phyloP scores from a whole-genome alignment of 2,797 vertebrate species.

The Cirrhinus mrigala region DNA sequence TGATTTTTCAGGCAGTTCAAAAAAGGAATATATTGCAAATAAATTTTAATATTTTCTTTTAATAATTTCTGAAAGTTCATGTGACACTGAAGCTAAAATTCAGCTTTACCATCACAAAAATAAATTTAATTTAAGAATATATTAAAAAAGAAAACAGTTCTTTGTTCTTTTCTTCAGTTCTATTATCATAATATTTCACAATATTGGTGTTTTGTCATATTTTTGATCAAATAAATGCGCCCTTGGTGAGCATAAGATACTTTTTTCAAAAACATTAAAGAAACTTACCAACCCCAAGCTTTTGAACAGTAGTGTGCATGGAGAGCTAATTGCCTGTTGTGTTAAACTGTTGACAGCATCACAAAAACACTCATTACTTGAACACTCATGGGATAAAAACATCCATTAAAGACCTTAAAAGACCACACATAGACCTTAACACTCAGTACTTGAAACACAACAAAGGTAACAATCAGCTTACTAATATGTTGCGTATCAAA shows the following conservation, averaged over 20 bases:
- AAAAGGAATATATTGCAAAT: too few species aligned
- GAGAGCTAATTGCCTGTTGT: not conserved
- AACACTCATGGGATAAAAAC: not conserved
- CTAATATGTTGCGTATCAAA: not conserved
- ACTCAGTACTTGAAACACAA: not conserved
- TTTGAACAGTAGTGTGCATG: not conserved
- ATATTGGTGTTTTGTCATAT: not conserved
- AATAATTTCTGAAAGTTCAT: too few species aligned
- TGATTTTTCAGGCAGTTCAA: too few species aligned
- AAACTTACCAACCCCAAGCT: not conserved
- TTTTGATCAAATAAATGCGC: not conserved
- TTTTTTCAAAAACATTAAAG: not conserved
- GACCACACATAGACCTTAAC: not conserved
- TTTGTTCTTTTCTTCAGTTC: too few species aligned
- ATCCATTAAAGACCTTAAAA: constrained; percentile 10
- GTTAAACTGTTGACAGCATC: not conserved
- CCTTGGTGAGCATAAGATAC: not conserved
- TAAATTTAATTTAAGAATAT: not conserved
- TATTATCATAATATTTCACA: not conserved
- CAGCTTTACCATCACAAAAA: not conserved
- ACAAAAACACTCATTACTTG: constrained; percentile 14
- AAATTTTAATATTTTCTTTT: too few species aligned
- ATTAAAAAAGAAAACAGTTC: not conserved
- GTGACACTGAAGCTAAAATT: not conserved
- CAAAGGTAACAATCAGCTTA: not conserved